Evolutionary conservation across 2,113 vertebrate species (phyloP).

Genomic region (Rhagologus leucostigma): DNA sequence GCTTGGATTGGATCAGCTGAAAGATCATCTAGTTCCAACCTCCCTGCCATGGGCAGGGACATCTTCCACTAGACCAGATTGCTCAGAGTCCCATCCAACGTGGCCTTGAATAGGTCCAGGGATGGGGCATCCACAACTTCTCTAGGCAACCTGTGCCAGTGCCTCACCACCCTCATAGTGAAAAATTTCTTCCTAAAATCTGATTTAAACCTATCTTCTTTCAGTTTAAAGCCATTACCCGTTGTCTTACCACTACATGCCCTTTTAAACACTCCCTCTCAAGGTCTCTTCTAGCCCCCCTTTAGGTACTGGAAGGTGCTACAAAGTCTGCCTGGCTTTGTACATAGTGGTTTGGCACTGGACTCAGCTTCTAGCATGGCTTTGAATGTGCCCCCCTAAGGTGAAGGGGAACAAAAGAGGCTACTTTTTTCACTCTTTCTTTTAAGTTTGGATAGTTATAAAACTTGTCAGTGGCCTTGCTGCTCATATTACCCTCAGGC

Average conservation of each 20-base stretch:
- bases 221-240: background rate
- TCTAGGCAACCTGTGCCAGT: background rate
- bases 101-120: too few relatives aligned
- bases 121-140: background rate
- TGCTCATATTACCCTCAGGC: background rate
- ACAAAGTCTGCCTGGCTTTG: background rate
- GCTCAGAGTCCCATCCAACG: fast-evolving
- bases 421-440: background rate
- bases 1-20: background rate
- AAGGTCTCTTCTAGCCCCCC: background rate
- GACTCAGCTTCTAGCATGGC: background rate
- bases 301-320: background rate
- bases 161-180: background rate
- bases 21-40: background rate
- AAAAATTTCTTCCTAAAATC: background rate
- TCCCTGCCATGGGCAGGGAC: background rate
- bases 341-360: background rate
- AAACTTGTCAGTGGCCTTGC: background rate
- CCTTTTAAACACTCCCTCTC: background rate
- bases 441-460: background rate
- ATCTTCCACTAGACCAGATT: background rate
- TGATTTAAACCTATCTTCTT: background rate
- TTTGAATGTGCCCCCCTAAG: background rate
- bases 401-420: background rate
- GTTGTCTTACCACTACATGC: background rate